Base-by-base conservation (phyloP, 2,113 vertebrate species). In the Monopterus albus region DNA sequence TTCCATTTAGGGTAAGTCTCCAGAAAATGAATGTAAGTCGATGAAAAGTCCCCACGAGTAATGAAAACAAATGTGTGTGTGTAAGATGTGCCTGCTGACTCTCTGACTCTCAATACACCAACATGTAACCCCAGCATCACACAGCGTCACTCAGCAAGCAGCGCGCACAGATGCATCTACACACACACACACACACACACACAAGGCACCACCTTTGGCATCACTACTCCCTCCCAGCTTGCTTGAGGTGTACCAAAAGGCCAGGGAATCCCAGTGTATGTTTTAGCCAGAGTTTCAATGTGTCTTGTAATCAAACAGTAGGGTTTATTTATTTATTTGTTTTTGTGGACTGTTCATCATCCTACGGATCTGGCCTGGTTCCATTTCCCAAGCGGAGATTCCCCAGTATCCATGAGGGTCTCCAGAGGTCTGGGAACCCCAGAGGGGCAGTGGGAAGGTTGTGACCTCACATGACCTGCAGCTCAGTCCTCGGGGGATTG, bases 371-470 rank as follows among this genome's bases (percentile, higher is more conserved):
- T 89, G 88, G 89, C 86, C 23, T 2, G 7, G 26, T 72, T 87
- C 90, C 85, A 89, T 86, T 94, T 94, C 92, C 91, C 92, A 94
- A 88, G 81, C 87, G 25, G 12, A 75, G 59, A 72, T 71, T 72
- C 71, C 84, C 76, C 25, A n/a, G 35, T 75, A 75, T 78, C 52
- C 86, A 31, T 59, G 46, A 28, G 59, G 75, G 72, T 82, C 90
- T 75, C 49, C 39, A 28, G 64, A 75, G 69, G 64, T 88, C 87
- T 92, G 88, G 87, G 89, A 92, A 90, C 68, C 76, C 72, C 72
- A 53, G 28, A 68, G 81, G 83, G 86, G 87, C 78, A 87, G 79
- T 92, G 91, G 92, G 91, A 92, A 92, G 92, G 92, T 92, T 47
- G 29, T 1, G 81, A 91, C 89, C 88, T 78, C 45, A 25, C 4